Evolutionary conservation across 1,140 invertebrate genomes (phyloP).

Genomic region (Drosophila funebris): DNA sequence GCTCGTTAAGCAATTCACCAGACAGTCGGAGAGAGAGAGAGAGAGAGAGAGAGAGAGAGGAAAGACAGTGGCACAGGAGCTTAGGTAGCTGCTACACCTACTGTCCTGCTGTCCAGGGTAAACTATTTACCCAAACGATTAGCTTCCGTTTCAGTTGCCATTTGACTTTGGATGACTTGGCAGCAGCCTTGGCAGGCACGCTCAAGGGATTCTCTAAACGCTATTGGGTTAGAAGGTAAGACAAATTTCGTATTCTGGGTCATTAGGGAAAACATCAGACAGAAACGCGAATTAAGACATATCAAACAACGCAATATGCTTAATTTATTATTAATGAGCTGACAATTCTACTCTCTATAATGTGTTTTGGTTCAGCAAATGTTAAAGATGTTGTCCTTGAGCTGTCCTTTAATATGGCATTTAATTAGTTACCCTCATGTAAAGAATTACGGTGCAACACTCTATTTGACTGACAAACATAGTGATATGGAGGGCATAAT

Average conservation of each 20-base stretch:
- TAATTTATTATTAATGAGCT: conserved; percentile 73
- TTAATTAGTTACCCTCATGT: background rate
- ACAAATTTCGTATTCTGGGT: conserved; percentile 48
- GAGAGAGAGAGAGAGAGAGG: too few species aligned
- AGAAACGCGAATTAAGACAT: conserved; percentile 21
- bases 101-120: conserved; percentile 21
- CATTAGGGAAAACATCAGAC: conserved; percentile 54
- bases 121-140: conserved; percentile 73
- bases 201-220: conserved; percentile 54
- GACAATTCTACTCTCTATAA: background rate
- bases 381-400: conserved; percentile 27
- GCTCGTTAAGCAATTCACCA: conserved; percentile 52
- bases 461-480: background rate
- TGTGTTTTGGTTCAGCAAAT: too few species aligned
- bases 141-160: conserved; percentile 65
- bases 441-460: background rate
- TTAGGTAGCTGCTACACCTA: background rate
- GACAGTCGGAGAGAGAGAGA: conserved; percentile 13
- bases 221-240: conserved; percentile 1
- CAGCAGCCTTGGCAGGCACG: conserved; percentile 49
- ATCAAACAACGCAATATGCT: conserved; percentile 52
- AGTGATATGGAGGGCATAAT: conserved; percentile 22
- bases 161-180: conserved; percentile 55
- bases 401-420: background rate
- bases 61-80: background rate